phyloP scores from a whole-genome alignment of 2,113 vertebrate genomes.

The Dicentrarchus labrax region DNA sequence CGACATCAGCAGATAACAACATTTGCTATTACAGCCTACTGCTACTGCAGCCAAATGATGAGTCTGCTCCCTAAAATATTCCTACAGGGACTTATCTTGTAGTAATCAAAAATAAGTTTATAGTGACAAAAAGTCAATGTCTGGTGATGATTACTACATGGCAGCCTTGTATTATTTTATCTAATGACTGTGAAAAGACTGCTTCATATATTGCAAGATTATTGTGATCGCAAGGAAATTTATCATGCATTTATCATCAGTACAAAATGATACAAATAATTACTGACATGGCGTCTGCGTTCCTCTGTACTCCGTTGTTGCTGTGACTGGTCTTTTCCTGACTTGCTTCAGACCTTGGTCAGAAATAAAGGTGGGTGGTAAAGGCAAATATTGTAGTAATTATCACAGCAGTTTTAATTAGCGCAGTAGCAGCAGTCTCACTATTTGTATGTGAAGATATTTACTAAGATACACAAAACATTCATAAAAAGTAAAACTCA shows the following conservation, averaged over 20 bases:
- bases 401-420: slow-evolving; percentile 6
- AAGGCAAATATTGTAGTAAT: background rate
- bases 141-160: background rate
- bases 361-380: slow-evolving; percentile 3
- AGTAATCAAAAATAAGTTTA: slow-evolving; percentile 14
- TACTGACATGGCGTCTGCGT: background rate
- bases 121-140: background rate
- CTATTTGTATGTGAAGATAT: background rate
- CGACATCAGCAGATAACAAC: slow-evolving; percentile 51
- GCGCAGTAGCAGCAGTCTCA: background rate
- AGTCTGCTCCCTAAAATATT: slow-evolving; percentile 11
- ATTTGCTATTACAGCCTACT: slow-evolving; percentile 32
- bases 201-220: background rate
- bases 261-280: slow-evolving; percentile 3
- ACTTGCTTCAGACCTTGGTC: background rate
- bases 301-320: background rate
- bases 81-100: background rate
- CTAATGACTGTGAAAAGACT: background rate
- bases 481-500: slow-evolving; percentile 1
- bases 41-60: slow-evolving; percentile 30
- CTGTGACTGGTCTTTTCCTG: slow-evolving; percentile 17
- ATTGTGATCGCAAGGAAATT: slow-evolving; percentile 17
- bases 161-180: background rate
- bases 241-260: slow-evolving; percentile 3
- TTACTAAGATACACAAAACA: background rate